Evolutionary conservation across 2,888 invertebrate genomes (phyloP).

Genomic region (Diadegma fenestrale): DNA sequence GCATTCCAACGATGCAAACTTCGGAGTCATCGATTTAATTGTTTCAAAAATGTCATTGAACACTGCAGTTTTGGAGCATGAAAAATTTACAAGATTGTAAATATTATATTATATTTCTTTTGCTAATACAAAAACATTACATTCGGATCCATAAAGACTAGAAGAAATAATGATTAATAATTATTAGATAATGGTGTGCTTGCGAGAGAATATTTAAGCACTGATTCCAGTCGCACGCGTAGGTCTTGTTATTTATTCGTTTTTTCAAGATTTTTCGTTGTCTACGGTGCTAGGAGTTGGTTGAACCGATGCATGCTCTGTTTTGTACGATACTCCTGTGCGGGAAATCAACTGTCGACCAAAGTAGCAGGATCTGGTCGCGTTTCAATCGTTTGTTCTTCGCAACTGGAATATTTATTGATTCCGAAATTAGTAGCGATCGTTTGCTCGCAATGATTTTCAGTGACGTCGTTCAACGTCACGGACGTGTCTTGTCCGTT

Average conservation of each 20-base stretch:
- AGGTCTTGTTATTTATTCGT: constrained; percentile 43
- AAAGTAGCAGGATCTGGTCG: constrained; percentile 35
- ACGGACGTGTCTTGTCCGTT: constrained; percentile 29
- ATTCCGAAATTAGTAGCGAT: constrained; percentile 28
- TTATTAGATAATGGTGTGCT: constrained; percentile 75
- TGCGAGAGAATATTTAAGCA: constrained; percentile 70
- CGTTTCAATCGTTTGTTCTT: constrained; percentile 53
- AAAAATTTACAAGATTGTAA: constrained; percentile 77
- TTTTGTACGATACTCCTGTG: constrained; percentile 1
- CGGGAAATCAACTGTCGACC: constrained; percentile 59
- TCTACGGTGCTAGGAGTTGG: constrained; percentile 32
- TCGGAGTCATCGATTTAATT: too few relatives aligned
- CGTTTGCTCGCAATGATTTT: constrained; percentile 7
- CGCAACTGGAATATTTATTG: constrained; percentile 50
- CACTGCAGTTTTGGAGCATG: background rate
- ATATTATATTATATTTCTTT: constrained; percentile 81
- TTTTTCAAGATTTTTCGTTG: background rate
- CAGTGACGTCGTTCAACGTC: constrained; percentile 4
- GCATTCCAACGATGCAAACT: too few relatives aligned
- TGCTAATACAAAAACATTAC: constrained; percentile 83
- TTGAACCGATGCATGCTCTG: constrained; percentile 31
- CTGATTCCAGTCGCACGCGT: constrained; percentile 61
- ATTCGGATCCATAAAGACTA: constrained; percentile 79
- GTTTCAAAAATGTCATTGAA: background rate
- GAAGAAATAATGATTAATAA: constrained; percentile 75